Conservation (phyloP, 2,797 vertebrate genomes). For the Xiphophorus birchmanni region DNA sequence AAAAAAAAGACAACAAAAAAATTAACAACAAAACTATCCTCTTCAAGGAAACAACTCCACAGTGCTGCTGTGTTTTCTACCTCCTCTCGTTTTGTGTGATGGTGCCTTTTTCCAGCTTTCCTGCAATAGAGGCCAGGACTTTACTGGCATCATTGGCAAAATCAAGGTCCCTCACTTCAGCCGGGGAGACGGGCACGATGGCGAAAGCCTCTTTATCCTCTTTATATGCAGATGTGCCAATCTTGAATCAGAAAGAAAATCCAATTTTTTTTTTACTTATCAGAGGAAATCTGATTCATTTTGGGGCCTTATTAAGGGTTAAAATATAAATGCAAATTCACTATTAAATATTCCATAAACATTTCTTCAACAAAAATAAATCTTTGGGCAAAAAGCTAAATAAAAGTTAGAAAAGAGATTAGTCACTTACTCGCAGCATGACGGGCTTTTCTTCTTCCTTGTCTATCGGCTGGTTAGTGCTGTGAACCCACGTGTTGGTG, state of each 20-base stretch:
- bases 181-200: conserved; percentile 96
- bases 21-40: neutral
- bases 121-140: conserved; percentile 95
- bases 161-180: conserved; percentile 96
- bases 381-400: neutral
- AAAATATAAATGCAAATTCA: neutral
- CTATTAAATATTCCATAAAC: neutral
- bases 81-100: conserved; percentile 98
- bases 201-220: conserved; percentile 99
- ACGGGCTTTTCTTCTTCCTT: conserved; percentile 98
- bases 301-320: neutral
- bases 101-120: conserved; percentile 97
- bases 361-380: conserved; percentile 2
- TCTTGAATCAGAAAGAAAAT: conserved; percentile 79
- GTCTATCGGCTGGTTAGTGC: conserved; percentile 98
- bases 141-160: conserved; percentile 99
- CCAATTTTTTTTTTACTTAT: neutral
- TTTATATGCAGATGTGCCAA: conserved; percentile 94
- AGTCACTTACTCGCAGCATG: conserved; percentile 91
- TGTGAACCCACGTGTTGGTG: conserved; percentile 99
- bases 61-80: conserved; percentile 66
- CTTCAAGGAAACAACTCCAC: neutral
- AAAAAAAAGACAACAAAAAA: neutral
- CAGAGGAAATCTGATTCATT: neutral
- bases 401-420: neutral